Evolutionary conservation across 2,797 vertebrate species (phyloP).

Genomic region (Pygocentrus nattereri): DNA sequence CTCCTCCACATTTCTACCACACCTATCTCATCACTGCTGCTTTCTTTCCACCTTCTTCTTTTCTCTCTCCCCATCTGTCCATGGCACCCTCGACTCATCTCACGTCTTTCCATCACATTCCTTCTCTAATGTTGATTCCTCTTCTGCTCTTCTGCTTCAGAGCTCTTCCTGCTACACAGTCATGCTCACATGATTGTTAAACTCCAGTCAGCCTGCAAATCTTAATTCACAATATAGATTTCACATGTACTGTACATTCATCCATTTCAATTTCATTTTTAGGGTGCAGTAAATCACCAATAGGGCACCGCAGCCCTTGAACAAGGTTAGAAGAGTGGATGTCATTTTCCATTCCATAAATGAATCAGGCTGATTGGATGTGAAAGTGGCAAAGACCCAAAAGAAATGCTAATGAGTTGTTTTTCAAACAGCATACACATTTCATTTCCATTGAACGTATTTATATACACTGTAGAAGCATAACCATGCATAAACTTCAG

Average conservation of each 20-base stretch:
- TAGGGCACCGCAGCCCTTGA: background rate
- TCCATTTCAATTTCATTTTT: background rate
- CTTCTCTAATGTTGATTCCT: background rate
- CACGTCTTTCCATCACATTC: background rate
- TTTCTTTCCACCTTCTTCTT: background rate
- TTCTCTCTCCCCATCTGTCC: slow-evolving; percentile 2
- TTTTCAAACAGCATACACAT: background rate
- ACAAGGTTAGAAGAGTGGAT: slow-evolving; percentile 19
- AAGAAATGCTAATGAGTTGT: background rate
- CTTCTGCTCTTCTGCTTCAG: background rate
- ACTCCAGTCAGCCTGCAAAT: slow-evolving; percentile 13
- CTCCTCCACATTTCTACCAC: background rate
- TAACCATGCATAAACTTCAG: too few relatives aligned
- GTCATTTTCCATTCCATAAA: background rate
- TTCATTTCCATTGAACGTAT: too few relatives aligned
- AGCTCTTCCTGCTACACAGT: background rate
- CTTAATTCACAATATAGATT: slow-evolving; percentile 6
- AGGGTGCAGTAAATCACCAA: background rate
- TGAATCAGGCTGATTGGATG: background rate
- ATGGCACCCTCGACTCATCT: background rate
- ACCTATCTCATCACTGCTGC: slow-evolving; percentile 14
- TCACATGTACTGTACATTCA: background rate
- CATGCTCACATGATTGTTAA: slow-evolving; percentile 4
- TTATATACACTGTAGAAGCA: too few relatives aligned
- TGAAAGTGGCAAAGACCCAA: slow-evolving; percentile 12